Conservation (phyloP, 2,797 vertebrate genomes). For the Sebastes kiyomatsui region DNA sequence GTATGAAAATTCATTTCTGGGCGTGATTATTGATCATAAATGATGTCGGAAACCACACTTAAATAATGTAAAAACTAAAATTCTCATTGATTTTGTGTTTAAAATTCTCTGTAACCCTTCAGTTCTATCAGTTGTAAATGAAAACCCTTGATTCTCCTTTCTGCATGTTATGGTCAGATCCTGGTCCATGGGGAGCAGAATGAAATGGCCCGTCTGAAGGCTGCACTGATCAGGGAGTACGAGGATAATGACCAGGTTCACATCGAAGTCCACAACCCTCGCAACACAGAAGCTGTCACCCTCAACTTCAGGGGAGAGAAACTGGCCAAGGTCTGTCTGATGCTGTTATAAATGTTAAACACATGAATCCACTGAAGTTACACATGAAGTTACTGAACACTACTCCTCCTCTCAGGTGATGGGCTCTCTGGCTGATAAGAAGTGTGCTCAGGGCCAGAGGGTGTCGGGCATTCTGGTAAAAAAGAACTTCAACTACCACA, state of each 20-base stretch:
- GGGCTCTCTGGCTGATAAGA: constrained; percentile 95
- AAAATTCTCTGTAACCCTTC: not conserved
- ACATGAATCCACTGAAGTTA: not conserved
- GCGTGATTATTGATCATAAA: too few species aligned
- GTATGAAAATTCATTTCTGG: too few species aligned
- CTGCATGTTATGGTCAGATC: constrained; percentile 80
- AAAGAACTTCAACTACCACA: constrained; percentile 98
- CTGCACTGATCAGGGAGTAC: constrained; percentile 93
- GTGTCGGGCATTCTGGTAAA: constrained; percentile 97
- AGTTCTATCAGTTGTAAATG: not conserved
- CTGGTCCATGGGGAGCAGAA: constrained; percentile 97
- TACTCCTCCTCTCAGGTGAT: constrained; percentile 85
- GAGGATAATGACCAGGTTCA: constrained; percentile 96
- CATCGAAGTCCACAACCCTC: constrained; percentile 96
- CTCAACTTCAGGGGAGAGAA: constrained; percentile 98
- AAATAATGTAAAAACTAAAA: too few species aligned
- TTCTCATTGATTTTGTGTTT: not conserved
- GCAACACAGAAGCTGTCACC: constrained; percentile 95
- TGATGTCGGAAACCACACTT: rapidly evolving
- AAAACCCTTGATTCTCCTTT: not conserved
- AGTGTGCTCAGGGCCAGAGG: constrained; percentile 91
- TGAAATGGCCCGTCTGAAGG: constrained; percentile 96
- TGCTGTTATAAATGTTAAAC: not conserved
- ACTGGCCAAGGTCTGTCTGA: constrained; percentile 89
- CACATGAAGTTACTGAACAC: not conserved